A percentile compares a stretch with the other conserved stretches of the same genome.
These are phyloP conservation scores for Redunca redunca DNA, from an alignment of 2,113 vertebrate species.

Conservation along the genomic window DNA sequence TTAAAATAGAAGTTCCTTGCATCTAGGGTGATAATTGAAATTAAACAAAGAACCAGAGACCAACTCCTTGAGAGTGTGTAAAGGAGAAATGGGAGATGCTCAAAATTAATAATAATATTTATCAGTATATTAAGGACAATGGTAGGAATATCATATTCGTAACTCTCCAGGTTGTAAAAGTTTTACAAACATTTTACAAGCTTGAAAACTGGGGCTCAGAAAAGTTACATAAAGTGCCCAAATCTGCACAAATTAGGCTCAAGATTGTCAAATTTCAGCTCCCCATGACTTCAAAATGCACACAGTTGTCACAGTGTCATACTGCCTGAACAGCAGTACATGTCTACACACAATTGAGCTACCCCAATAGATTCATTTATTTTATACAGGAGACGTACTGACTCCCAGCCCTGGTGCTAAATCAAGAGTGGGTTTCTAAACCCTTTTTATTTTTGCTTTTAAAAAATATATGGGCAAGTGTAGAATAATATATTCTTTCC, in stretches of 20 bases:
- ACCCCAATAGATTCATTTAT: not conserved
- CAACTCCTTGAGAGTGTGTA: not conserved
- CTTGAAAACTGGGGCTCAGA: slow-evolving; percentile 17
- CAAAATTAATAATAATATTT: not conserved
- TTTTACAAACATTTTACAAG: not conserved
- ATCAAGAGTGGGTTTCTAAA: slow-evolving; percentile 52
- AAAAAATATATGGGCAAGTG: slow-evolving; percentile 20
- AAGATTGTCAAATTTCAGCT: not conserved
- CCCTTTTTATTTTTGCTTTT: slow-evolving; percentile 14
- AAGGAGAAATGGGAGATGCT: not conserved
- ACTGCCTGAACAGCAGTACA: not conserved
- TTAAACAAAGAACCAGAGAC: not conserved
- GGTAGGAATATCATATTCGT: not conserved
- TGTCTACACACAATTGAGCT: not conserved
- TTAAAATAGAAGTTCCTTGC: not conserved
- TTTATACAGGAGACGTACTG: not conserved
- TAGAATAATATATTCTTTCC: slow-evolving; percentile 51
- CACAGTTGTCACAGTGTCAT: not conserved
- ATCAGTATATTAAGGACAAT: not conserved
- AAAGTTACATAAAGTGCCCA: not conserved
- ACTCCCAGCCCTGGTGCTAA: not conserved
- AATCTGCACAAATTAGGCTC: not conserved
- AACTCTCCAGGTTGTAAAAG: not conserved
- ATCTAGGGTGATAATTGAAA: not conserved
- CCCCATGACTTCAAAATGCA: not conserved